Evolutionary conservation across 2,797 vertebrate genomes (phyloP), one percentile per base, ranked within the genome.

Genomic region (Naso thynnoides): DNA sequence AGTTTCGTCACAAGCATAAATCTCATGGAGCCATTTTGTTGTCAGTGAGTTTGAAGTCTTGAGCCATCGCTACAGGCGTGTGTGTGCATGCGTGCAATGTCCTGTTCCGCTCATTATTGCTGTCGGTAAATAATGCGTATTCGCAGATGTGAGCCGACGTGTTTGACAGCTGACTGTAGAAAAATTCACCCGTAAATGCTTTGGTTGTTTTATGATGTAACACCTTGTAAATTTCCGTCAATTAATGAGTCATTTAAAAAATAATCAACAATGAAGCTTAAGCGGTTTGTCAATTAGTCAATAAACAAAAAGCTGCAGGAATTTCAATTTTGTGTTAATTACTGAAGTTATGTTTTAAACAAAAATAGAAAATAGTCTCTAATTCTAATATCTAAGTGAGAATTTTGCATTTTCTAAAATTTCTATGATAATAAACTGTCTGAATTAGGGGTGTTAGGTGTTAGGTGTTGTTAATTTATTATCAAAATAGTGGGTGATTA

Each of bases 1-100:
- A 29, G 13, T 64, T 61, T 57, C 16, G 27, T 31, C 60, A 56
- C 26, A 61, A 38, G 42, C 70, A 26, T 68, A 33, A 13, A 55
- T 69, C 42, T 53, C 19, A 26, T 45, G 48, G 45, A 45, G 45
- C 64, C 23, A 45, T 55, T 49, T 19, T 15, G 1, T 23, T 58
- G 24, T 50, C 36, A 24, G 16, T 4, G 24, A 49, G 10, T 36
- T 55, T 48, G 41, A 18, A 23, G 42, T 36, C 0, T 31, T 16
- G 50, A 27, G 50, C 13, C 6, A 18, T 26, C 8, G 16, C 31
- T 4, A 15, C 24, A 42, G 33, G 21, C 27, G 4, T 41, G 58
- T 54, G 6, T 16, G 13, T 50, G 36, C 31, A 18, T 0, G 1
- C 11, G 9, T 7, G 38, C 1, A 18, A 1, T 26, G 19, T 60